Percentiles rank a stretch among this genome's conserved stretches.
phyloP scores from a whole-genome alignment of 2,888 invertebrate genomes.

The Oegoconia quadripuncta region DNA sequence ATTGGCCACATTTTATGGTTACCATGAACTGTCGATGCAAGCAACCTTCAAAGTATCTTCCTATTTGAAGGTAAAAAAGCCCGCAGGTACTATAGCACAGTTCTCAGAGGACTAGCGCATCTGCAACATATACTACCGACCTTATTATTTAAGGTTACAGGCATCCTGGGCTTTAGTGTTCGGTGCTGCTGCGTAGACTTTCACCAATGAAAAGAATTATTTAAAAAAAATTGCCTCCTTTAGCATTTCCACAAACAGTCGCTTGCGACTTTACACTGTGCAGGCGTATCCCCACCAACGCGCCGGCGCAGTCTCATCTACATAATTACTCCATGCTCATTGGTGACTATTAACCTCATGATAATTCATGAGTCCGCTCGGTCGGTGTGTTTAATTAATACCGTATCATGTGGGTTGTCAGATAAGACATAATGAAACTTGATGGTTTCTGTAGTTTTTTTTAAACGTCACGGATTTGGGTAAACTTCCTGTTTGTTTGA shows the following conservation, averaged over 20 bases:
- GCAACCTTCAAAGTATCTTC: too few species aligned
- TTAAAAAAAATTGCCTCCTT: too few species aligned
- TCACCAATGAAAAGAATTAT: too few species aligned
- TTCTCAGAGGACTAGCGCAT: too few species aligned
- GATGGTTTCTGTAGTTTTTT: conserved; percentile 34
- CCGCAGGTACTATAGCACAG: too few species aligned
- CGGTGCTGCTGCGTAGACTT: too few species aligned
- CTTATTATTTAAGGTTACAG: too few species aligned
- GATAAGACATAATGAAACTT: conserved; percentile 66
- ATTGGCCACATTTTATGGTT: too few species aligned
- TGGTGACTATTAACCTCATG: conserved; percentile 77
- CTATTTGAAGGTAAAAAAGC: too few species aligned
- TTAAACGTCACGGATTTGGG: conserved; percentile 1
- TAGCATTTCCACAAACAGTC: conserved; percentile 24
- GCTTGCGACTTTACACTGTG: conserved; percentile 19
- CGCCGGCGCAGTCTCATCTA: conserved; percentile 66
- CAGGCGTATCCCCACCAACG: conserved; percentile 42
- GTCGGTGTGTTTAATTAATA: conserved; percentile 67
- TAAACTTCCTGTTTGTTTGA: conserved; percentile 4
- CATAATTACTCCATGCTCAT: conserved; percentile 77
- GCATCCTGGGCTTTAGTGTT: too few species aligned
- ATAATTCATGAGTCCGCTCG: conserved; percentile 70
- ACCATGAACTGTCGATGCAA: too few species aligned
- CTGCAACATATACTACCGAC: too few species aligned
- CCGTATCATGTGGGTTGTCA: conserved; percentile 71